These are phyloP conservation scores for Apocrypta bakeri DNA, from an alignment of 1,140 invertebrate species.

Conservation along the genomic window DNA sequence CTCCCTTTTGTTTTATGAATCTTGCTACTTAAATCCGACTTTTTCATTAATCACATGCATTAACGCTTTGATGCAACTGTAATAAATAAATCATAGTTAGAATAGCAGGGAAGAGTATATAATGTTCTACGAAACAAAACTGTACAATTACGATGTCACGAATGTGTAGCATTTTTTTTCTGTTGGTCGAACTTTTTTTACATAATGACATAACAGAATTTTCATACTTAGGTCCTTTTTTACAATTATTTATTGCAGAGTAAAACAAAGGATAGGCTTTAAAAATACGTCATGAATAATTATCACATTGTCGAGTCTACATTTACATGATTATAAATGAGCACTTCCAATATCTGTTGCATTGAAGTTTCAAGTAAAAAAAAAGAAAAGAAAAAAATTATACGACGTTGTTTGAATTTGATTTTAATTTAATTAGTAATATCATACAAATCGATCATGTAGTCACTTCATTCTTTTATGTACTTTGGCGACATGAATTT, in stretches of 20 bases:
- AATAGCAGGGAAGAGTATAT: background rate
- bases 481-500: constrained; percentile 5
- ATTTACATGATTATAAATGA: constrained; percentile 6
- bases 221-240: constrained; percentile 11
- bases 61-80: constrained; percentile 5
- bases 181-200: constrained; percentile 40
- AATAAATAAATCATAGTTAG: constrained; percentile 18
- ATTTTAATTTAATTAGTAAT: constrained; percentile 10
- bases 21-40: background rate
- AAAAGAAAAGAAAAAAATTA: background rate
- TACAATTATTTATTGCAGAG: constrained; percentile 38
- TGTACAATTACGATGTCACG: constrained; percentile 8
- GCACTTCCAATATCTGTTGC: background rate
- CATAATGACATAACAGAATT: background rate
- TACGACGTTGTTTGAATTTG: constrained; percentile 22
- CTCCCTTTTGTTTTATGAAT: background rate
- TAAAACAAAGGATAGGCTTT: constrained; percentile 1
- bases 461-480: constrained; percentile 8
- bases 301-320: background rate
- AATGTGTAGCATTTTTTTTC: constrained; percentile 32
- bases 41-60: constrained; percentile 8
- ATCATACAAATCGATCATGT: constrained; percentile 3
- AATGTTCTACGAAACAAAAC: constrained; percentile 30
- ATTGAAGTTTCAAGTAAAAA: background rate
- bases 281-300: background rate